Conservation (phyloP, 2,113 vertebrate genomes). For the Channa maculata region DNA sequence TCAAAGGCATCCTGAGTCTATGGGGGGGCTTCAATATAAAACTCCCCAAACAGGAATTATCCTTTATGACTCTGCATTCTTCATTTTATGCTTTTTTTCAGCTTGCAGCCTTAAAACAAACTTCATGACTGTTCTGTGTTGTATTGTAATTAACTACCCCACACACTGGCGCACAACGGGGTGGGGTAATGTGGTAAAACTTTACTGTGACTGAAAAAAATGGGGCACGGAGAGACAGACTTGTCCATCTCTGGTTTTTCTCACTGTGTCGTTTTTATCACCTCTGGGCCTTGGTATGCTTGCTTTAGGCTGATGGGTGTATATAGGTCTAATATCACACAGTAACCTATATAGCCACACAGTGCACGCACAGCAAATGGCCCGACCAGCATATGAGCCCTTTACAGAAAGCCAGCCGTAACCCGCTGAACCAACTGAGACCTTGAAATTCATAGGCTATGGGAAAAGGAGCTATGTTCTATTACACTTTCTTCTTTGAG, state of each 20-base stretch:
- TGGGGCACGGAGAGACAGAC: conserved; percentile 57
- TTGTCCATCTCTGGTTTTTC: conserved; percentile 79
- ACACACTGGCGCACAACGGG: conserved; percentile 73
- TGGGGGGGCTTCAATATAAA: conserved; percentile 76
- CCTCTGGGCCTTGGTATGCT: conserved; percentile 63
- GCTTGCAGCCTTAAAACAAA: conserved; percentile 54
- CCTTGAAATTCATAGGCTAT: conserved; percentile 60
- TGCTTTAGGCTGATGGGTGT: conserved; percentile 58
- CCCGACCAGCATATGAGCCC: conserved; percentile 31
- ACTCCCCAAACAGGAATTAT: conserved; percentile 68
- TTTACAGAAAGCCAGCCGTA: conserved; percentile 55
- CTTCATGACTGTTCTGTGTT: conserved; percentile 67
- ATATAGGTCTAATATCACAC: conserved; percentile 50
- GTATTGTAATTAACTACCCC: conserved; percentile 78
- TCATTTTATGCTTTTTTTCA: conserved; percentile 79
- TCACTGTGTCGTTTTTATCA: conserved; percentile 83
- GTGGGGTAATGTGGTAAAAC: conserved; percentile 69
- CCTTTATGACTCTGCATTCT: conserved; percentile 81
- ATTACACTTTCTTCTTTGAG: conserved; percentile 61
- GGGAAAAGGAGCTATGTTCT: conserved; percentile 55
- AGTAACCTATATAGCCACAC: conserved; percentile 52
- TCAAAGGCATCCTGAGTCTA: conserved; percentile 75
- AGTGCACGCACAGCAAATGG: conserved; percentile 35
- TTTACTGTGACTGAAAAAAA: conserved; percentile 72
- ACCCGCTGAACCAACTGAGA: conserved; percentile 60